Conservation (phyloP, 1,140 invertebrate species). For the Delia radicum region DNA sequence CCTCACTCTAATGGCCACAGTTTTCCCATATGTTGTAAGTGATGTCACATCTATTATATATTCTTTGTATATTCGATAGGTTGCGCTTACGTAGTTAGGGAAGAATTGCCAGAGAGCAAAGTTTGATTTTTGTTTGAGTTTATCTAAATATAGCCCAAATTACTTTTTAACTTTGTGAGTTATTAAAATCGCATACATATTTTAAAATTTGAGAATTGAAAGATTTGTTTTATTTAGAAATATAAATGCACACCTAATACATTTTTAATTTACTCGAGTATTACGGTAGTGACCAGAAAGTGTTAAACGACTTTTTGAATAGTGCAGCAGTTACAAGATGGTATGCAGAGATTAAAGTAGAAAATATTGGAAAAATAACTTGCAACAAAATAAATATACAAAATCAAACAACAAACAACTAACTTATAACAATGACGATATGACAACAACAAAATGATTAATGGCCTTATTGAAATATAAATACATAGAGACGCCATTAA, state of each 20-base stretch:
- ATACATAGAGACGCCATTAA: constrained; percentile 18
- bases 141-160: too few relatives aligned
- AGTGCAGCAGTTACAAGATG: background rate
- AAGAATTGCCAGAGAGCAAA: too few relatives aligned
- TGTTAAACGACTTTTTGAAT: constrained; percentile 9
- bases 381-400: background rate
- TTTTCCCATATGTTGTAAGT: too few relatives aligned
- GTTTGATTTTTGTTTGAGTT: too few relatives aligned
- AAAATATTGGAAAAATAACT: background rate
- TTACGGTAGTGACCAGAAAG: constrained; percentile 16
- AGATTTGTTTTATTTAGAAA: too few relatives aligned
- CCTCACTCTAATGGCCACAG: too few relatives aligned
- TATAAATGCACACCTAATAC: background rate
- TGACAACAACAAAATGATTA: constrained; percentile 11
- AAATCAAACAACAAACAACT: constrained; percentile 1
- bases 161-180: too few relatives aligned
- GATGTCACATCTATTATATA: too few relatives aligned
- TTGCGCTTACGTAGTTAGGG: too few relatives aligned
- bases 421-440: background rate
- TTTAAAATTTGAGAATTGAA: too few relatives aligned
- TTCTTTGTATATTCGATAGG: too few relatives aligned
- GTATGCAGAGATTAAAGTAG: background rate
- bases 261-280: background rate
- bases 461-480: constrained; percentile 18
- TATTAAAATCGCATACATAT: too few relatives aligned